Evolutionary conservation across 2,888 invertebrate species (phyloP), one percentile per base, ranked within the genome.

Genomic region (Drosophila glabriapex): DNA sequence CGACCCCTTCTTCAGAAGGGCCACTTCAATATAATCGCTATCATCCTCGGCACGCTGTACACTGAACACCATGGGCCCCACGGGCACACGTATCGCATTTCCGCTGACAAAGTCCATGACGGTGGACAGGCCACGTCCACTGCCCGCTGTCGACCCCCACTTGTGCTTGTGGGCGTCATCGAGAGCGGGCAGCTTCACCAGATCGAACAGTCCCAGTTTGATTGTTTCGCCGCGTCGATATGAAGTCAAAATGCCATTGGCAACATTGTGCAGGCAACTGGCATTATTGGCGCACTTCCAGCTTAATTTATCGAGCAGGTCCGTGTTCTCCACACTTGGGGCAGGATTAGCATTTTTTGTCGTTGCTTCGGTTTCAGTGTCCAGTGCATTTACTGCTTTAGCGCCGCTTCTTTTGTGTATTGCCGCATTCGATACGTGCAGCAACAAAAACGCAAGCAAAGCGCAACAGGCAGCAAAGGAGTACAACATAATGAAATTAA

Each of bases 251-350:
- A 95, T 93, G 76, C 94, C 94, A 72, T 92, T 94, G 28, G 94
- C 94, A 87, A 95, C 91, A 41, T 93, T 83, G 66, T 95, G 94
- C 43, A 95, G 94, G 83, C 95, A 95, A 73, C 95, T 95, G 39
- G 95, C 95, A 92, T 95, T 95, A 85, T 95, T 95, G 91, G 94
- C 94, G 93, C 95, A 95, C 83, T 89, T 88, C 93, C 93, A 93
- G 54, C 91, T 92, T n/a, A 93, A 82, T 72, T 92, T 92, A 61
- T 92, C 91, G 68, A 91, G 58, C 31, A 93, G 77, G 55, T 91
- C 89, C 31, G 91, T 91, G 71, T 92, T 93, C 43, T 84, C 83
- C 7, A 71, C 72, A 49, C 62, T 49, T 12, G 72, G 49, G 2
- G 56, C 63, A 33, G 65, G 58, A 63, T 39, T 74, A 9, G 28